Base-by-base conservation (phyloP, 2,888 invertebrate genomes). In the Pristionchus exspectatus region DNA sequence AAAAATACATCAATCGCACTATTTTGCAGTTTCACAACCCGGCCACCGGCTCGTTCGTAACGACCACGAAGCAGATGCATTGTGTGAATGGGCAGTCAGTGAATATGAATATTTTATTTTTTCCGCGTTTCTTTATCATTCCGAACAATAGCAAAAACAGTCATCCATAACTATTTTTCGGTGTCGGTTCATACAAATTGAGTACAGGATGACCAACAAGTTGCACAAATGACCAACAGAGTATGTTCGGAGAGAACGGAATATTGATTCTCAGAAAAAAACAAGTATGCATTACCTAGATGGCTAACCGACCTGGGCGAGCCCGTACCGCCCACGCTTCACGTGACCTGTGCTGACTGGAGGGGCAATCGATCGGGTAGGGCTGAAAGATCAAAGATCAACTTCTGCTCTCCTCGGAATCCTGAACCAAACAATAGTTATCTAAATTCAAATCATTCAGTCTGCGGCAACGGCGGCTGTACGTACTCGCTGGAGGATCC, bases 401-500 rank as follows among this genome's bases (percentile, higher is more conserved):
- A 56, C 56, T 56, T 56, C 21, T 56, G 16, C 54, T 54, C 14
- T 54, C 54, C 54, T 54, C 54, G 18, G 12, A 59, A 18, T 18
- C 3, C 59, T 14, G 18, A 16, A 59, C 3, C 21, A 63, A 24
- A 21, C 30, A 38, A 18, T 18, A 12, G 27, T 72, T 30, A 30
- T 9, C 3, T 21, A 7, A 9, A 24, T 2, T 18, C 24, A n/a
- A 30, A 18, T 18, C 9, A 72, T 87, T 27, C 38, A 87, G 87
- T 69, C 16, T 87, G 87, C 87, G 87, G 87, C 87, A 87, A 69
- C 50, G 87, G 87, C 69, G 87, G 87, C 2, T 87, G 87, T n/a
- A 87, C 87, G 12, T 87, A 69, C 27, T 44, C 44, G 16, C 69
- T 87, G 44, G 87, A 87, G 30, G 69, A 69, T 44, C 87, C 66